Evolutionary conservation across 2,113 vertebrate species (phyloP).

Genomic region (Nerophis ophidion): DNA sequence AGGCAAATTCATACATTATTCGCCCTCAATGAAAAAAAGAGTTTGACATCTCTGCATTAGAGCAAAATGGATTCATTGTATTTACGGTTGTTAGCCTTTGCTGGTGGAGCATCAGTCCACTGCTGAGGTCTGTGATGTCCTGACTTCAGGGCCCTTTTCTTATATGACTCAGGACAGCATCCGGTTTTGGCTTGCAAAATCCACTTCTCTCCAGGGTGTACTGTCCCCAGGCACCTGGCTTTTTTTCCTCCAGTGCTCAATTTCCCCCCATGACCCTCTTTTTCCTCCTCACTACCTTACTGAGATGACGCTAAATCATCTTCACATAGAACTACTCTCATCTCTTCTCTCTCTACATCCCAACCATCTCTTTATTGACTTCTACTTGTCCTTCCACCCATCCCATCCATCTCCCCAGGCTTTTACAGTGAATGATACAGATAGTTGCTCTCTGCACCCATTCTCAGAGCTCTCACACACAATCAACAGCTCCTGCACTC

Average conservation of each 20-base stretch:
- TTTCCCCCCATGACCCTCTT: background rate
- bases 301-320: constrained; percentile 50
- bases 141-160: too few species aligned
- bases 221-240: constrained; percentile 26
- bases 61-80: too few species aligned
- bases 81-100: too few species aligned
- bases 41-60: too few species aligned
- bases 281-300: constrained; percentile 3
- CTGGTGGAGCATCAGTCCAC: too few species aligned
- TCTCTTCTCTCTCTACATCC: constrained; percentile 47
- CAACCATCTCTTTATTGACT: constrained; percentile 65
- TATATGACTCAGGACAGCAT: too few species aligned
- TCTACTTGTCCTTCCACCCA: constrained; percentile 65
- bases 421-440: constrained; percentile 69
- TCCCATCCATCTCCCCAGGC: constrained; percentile 60
- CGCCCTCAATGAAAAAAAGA: too few species aligned
- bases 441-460: constrained; percentile 65
- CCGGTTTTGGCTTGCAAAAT: constrained; percentile 6
- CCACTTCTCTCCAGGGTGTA: constrained; percentile 15
- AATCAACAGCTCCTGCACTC: constrained; percentile 61
- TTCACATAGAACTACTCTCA: constrained; percentile 51
- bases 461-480: constrained; percentile 66
- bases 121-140: too few species aligned
- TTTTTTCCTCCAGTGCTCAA: constrained; percentile 10
- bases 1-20: too few species aligned